phyloP scores from a whole-genome alignment of 2,113 vertebrate species.

The Bothrops jararaca region DNA sequence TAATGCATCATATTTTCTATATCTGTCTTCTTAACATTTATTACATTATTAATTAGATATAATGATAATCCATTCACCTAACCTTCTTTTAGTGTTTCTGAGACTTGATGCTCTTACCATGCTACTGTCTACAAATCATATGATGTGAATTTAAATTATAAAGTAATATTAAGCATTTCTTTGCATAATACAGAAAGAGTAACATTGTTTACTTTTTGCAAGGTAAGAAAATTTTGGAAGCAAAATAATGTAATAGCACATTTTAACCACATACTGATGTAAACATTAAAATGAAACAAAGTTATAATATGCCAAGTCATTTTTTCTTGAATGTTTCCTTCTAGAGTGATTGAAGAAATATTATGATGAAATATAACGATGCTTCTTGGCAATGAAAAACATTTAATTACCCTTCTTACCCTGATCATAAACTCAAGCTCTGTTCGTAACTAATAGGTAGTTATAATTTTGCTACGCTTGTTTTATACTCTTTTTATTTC shows the following conservation, averaged over 20 bases:
- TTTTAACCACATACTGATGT: background rate
- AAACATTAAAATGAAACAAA: background rate
- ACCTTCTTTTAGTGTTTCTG: background rate
- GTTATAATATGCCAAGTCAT: background rate
- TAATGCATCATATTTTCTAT: background rate
- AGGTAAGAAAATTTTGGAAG: background rate
- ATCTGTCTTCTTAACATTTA: background rate
- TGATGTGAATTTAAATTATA: background rate
- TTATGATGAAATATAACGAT: background rate
- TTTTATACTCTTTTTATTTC: background rate
- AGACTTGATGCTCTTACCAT: background rate
- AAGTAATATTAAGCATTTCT: background rate
- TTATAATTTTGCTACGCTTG: background rate
- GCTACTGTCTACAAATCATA: background rate
- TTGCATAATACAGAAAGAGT: fast-evolving
- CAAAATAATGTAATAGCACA: background rate
- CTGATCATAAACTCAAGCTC: background rate
- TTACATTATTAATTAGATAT: background rate
- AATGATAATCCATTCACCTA: background rate
- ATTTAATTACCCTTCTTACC: background rate
- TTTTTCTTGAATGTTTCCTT: background rate
- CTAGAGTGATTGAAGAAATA: background rate
- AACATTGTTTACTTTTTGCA: background rate
- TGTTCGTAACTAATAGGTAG: background rate
- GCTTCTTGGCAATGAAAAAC: background rate